Conservation (phyloP, 2,888 invertebrate species). For the Acheta domesticus region DNA sequence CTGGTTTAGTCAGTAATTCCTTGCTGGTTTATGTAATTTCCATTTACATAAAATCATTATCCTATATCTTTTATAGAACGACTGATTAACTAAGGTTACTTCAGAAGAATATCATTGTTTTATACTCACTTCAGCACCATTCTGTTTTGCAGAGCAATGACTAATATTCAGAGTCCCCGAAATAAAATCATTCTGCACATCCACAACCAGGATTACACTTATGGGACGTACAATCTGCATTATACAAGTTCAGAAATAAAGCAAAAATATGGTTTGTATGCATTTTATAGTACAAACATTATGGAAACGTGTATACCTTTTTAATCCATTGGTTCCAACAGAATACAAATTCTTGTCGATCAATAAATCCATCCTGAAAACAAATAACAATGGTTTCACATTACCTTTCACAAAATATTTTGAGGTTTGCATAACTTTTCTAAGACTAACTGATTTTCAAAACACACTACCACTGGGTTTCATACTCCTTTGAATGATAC, state of each 20-base stretch:
- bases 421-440: too few species aligned
- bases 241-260: slow-evolving; percentile 31
- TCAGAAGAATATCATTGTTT: not conserved
- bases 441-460: too few species aligned
- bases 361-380: slow-evolving; percentile 65
- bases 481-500: too few species aligned
- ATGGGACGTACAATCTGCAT: slow-evolving; percentile 77
- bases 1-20: too few species aligned
- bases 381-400: not conserved
- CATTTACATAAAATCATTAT: too few species aligned
- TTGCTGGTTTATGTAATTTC: too few species aligned
- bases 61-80: too few species aligned
- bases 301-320: slow-evolving; percentile 53
- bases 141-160: slow-evolving; percentile 87
- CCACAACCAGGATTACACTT: slow-evolving; percentile 86
- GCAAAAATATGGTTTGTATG: slow-evolving; percentile 25
- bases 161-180: slow-evolving; percentile 89
- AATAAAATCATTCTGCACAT: slow-evolving; percentile 98
- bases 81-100: not conserved
- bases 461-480: too few species aligned
- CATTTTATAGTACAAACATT: not conserved
- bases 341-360: slow-evolving; percentile 75
- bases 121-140: slow-evolving; percentile 69
- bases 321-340: slow-evolving; percentile 92
- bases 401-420: not conserved